These are phyloP conservation scores for Ariolimax columbianus DNA, from an alignment of 2,888 invertebrate species.

Conservation along the genomic window DNA sequence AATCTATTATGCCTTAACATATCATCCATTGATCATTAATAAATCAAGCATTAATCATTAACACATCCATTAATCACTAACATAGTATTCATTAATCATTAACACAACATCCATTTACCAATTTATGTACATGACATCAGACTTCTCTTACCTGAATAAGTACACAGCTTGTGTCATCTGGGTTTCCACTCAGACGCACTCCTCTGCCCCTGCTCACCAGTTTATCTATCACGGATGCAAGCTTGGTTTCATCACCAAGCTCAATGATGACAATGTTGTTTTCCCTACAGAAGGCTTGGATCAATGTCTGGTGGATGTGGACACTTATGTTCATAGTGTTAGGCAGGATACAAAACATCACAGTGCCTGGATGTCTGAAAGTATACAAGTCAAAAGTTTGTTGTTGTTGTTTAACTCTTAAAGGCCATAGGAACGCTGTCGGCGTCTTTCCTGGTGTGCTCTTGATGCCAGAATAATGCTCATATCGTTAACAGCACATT, in stretches of 20 bases:
- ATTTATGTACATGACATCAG: neutral
- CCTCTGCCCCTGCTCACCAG: neutral
- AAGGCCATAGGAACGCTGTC: too few species aligned
- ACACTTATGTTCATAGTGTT: slow-evolving; percentile 26
- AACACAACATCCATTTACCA: too few species aligned
- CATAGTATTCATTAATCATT: too few species aligned
- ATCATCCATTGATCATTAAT: too few species aligned
- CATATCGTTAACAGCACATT: too few species aligned
- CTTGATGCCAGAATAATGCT: too few species aligned
- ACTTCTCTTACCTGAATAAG: slow-evolving; percentile 29
- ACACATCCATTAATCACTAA: too few species aligned
- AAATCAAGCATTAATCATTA: too few species aligned
- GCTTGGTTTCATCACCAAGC: slow-evolving; percentile 9
- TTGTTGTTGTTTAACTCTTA: too few species aligned
- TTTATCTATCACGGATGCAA: slow-evolving; percentile 5
- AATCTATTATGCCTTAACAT: too few species aligned
- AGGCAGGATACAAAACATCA: slow-evolving; percentile 49
- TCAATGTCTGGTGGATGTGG: slow-evolving; percentile 46
- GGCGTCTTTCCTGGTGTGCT: too few species aligned
- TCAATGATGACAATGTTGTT: slow-evolving; percentile 38
- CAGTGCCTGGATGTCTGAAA: slow-evolving; percentile 34
- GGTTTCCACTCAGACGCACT: slow-evolving; percentile 2
- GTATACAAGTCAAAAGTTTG: neutral
- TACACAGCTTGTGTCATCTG: slow-evolving; percentile 26
- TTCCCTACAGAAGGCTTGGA: slow-evolving; percentile 47